phyloP scores from a whole-genome alignment of 2,113 vertebrate genomes.

The Pholis gunnellus region DNA sequence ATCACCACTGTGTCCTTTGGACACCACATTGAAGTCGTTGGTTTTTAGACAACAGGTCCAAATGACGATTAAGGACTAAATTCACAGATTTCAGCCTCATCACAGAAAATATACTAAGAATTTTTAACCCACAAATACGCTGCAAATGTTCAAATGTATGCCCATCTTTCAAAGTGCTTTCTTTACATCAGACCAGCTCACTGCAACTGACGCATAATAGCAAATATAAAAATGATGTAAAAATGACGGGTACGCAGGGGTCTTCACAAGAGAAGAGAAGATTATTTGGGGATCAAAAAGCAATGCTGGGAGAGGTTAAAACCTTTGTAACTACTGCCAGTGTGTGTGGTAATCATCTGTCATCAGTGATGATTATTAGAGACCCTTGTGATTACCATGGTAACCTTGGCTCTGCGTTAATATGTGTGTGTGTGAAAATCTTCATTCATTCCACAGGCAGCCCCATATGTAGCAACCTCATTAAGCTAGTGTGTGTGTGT shows the following conservation, averaged over 20 bases:
- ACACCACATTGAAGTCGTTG: background rate
- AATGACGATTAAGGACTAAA: background rate
- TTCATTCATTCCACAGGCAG: constrained; percentile 57
- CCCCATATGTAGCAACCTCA: constrained; percentile 70
- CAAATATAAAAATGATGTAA: too few species aligned
- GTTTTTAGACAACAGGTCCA: background rate
- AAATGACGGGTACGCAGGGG: background rate
- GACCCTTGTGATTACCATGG: constrained; percentile 66
- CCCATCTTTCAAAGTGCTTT: background rate
- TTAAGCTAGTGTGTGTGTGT: constrained; percentile 54
- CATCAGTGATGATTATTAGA: constrained; percentile 40
- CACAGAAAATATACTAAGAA: background rate
- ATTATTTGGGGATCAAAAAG: background rate
- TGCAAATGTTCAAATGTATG: background rate
- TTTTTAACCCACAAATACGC: background rate
- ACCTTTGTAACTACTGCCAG: background rate
- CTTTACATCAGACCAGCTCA: too few species aligned
- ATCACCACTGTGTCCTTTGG: constrained; percentile 6
- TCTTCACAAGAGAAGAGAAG: background rate
- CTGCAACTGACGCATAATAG: background rate
- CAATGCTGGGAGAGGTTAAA: background rate
- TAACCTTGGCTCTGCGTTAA: constrained; percentile 64
- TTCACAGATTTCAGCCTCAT: background rate
- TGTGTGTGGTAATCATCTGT: constrained; percentile 39
- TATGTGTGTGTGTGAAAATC: constrained; percentile 39